These are phyloP conservation scores for Eristalinus aeneus DNA, from an alignment of 2,888 invertebrate genomes.

Conservation along the genomic window DNA sequence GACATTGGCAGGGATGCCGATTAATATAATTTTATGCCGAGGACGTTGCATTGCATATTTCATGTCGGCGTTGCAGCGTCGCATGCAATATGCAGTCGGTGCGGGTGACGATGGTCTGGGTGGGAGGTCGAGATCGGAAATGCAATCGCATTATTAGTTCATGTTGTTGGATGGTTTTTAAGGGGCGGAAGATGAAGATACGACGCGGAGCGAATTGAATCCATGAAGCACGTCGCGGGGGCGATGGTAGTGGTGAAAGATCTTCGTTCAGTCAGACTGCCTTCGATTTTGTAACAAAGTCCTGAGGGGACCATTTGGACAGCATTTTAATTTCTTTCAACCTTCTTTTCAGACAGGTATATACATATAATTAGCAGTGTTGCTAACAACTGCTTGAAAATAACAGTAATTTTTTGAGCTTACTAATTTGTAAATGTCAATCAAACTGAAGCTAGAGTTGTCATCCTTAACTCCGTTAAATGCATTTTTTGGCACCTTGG, in stretches of 20 bases:
- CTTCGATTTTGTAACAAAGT: too few species aligned
- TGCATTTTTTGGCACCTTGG: too few species aligned
- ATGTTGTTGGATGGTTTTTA: neutral
- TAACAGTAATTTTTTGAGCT: too few species aligned
- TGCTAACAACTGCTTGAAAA: too few species aligned
- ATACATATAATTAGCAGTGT: too few species aligned
- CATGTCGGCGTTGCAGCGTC: neutral
- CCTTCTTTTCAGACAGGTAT: too few species aligned
- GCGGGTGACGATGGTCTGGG: neutral
- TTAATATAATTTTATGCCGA: slow-evolving; percentile 41
- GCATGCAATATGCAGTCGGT: neutral
- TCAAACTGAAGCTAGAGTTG: too few species aligned
- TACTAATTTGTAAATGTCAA: too few species aligned
- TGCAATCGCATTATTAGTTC: neutral
- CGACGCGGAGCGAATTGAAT: neutral
- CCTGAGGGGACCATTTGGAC: too few species aligned
- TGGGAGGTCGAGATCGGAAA: neutral
- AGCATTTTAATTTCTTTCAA: too few species aligned
- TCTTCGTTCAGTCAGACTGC: too few species aligned
- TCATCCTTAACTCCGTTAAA: too few species aligned
- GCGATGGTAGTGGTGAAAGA: neutral
- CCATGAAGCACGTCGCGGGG: neutral
- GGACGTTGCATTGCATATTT: slow-evolving; percentile 34
- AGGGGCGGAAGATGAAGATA: neutral
- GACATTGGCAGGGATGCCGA: slow-evolving; percentile 47